phyloP scores from a whole-genome alignment of 2,113 vertebrate genomes.

The Prunella himalayana region DNA sequence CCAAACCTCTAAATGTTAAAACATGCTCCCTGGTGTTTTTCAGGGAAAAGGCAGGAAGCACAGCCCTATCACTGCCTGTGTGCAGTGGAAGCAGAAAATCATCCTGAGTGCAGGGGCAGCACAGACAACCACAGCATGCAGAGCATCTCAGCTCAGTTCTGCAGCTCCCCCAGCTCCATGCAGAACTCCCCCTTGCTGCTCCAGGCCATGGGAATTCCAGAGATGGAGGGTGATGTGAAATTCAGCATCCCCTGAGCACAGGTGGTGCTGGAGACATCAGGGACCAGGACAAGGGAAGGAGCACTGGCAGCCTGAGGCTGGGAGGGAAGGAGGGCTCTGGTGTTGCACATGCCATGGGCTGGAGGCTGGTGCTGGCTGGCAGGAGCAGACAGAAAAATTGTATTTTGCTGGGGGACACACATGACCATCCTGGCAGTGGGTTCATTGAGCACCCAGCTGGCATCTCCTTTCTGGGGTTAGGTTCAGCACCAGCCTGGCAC shows the following conservation, averaged over 20 bases:
- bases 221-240: neutral
- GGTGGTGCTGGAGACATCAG: neutral
- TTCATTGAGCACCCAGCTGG: neutral
- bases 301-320: neutral
- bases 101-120: neutral
- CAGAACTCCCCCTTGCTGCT: neutral
- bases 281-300: neutral
- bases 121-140: neutral
- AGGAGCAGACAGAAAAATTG: neutral
- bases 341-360: fast-evolving
- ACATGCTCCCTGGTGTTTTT: neutral
- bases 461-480: neutral
- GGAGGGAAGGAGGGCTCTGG: neutral
- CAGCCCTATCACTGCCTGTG: neutral
- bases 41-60: neutral
- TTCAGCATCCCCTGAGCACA: neutral
- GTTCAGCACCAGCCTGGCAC: neutral
- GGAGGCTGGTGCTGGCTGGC: neutral
- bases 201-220: neutral
- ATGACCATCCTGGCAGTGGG: neutral
- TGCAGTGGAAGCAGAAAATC: neutral
- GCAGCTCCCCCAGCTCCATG: fast-evolving
- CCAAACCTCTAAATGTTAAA: neutral
- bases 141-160: neutral
- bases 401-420: neutral